Base-by-base conservation (phyloP, 1,140 invertebrate species). In the Drosophila dunni region DNA sequence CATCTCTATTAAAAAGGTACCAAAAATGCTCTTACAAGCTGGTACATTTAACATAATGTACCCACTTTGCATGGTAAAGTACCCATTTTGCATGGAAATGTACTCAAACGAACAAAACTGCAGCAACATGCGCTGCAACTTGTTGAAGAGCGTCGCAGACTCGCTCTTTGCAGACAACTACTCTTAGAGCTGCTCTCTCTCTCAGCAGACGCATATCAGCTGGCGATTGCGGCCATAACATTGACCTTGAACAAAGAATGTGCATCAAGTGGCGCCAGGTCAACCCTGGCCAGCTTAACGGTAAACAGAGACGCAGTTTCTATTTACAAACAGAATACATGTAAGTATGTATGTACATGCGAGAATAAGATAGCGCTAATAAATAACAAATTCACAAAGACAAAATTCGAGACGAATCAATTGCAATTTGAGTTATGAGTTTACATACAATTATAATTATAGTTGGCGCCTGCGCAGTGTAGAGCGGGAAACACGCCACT, bases 241-340 rank as follows among this genome's bases (percentile, higher is more conserved):
- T 69, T 75, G 72, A 64, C 72, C 66, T 75, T 75, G 66, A 45
- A 40, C 51, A 40, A 20, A 40, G 58, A 36, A 62, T 63, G 33
- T 51, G 60, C 67, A 70, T 51, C 65, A 70, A 70, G 58, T 58
- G 64, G 53, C 20, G 51, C 5, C 50, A 6, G 15, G 17, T 17
- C n/a, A 20, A 9, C 7, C 15, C 4, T 9, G 15, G 13, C 6
- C 50, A 15, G 33, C 44, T 8, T 20, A 15, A 33, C 33, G 29
- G 33, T 54, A 44, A 66, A 46, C 51, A 45, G 42, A 56, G 44
- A 9, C 45, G 10, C 15, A n/a, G 11, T 11, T 38, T 66, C 17
- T 15, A 33, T 54, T 36, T 61, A 48, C 7, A 50, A 17, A 45
- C 24, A 60, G 10, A 45, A 9, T 13, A 15, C 20, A 45, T 15